phyloP scores from a whole-genome alignment of 1,140 invertebrate genomes.

The Dinothrombium tinctorium region DNA sequence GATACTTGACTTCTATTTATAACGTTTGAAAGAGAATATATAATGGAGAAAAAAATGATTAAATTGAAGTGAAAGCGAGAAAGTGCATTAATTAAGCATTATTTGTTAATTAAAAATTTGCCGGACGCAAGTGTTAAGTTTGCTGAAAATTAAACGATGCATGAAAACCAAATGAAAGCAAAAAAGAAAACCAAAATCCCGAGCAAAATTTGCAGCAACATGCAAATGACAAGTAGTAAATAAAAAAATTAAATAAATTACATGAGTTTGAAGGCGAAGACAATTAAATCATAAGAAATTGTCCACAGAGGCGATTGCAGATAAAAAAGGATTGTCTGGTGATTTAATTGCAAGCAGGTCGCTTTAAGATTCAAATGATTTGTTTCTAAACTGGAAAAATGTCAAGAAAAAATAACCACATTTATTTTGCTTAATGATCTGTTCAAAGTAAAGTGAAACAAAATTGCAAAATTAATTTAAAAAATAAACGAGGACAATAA shows the following conservation, averaged over 20 bases:
- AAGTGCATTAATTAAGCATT: not conserved
- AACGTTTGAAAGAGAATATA: not conserved
- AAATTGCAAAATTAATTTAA: too few species aligned
- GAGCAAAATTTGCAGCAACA: not conserved
- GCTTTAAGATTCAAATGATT: not conserved
- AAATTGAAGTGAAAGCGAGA: too few species aligned
- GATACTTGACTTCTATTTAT: conserved; percentile 51
- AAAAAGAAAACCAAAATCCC: not conserved
- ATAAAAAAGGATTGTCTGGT: conserved; percentile 10
- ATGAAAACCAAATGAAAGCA: conserved; percentile 4
- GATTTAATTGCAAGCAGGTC: conserved; percentile 8
- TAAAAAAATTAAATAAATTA: conserved; percentile 11
- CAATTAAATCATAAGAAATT: conserved; percentile 13
- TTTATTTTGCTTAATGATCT: too few species aligned
- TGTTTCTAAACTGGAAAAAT: too few species aligned
- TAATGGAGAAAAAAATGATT: too few species aligned
- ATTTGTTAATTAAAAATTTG: not conserved
- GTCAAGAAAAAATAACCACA: too few species aligned
- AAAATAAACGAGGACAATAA: too few species aligned
- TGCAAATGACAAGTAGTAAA: conserved; percentile 8
- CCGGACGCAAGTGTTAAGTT: too few species aligned
- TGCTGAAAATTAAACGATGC: too few species aligned
- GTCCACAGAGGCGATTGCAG: conserved; percentile 14
- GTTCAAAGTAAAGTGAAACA: too few species aligned
- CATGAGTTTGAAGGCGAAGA: conserved; percentile 16